These are phyloP conservation scores for Teleopsis dalmanni DNA, from an alignment of 1,140 invertebrate species.

Conservation along the genomic window DNA sequence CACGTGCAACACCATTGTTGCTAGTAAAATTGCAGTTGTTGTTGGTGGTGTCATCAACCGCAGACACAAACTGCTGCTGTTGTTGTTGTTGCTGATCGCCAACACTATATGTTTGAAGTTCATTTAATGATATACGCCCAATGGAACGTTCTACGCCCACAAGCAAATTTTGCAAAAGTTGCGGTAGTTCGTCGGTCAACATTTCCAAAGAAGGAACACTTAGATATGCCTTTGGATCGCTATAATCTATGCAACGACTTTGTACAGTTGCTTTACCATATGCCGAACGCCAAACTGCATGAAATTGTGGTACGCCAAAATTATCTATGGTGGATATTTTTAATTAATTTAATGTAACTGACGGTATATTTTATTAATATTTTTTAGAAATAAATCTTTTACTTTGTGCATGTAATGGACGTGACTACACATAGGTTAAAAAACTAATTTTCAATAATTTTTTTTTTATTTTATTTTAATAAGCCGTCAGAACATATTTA, in stretches of 20 bases:
- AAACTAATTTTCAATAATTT: no score
- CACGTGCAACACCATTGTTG: constrained; percentile 5
- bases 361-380: no score
- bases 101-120: constrained; percentile 51
- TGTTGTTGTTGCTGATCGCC: neutral
- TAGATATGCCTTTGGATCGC: constrained; percentile 15
- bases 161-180: constrained; percentile 54
- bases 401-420: no score
- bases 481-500: no score
- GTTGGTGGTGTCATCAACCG: constrained; percentile 15
- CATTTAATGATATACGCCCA: constrained; percentile 57
- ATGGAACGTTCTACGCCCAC: constrained; percentile 61
- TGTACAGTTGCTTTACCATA: neutral
- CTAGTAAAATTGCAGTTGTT: neutral
- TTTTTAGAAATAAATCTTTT: no score
- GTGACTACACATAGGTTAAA: no score
- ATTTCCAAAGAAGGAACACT: constrained; percentile 15
- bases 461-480: no score
- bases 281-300: constrained; percentile 42
- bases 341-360: neutral
- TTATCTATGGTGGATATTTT: neutral
- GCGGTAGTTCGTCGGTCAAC: constrained; percentile 48
- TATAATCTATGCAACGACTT: constrained; percentile 26
- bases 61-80: neutral
- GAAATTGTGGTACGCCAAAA: constrained; percentile 22